A percentile compares a stretch with the other conserved stretches of the same genome.
Evolutionary conservation across 1,140 invertebrate species (phyloP).

Genomic region (Ericerus pela): DNA sequence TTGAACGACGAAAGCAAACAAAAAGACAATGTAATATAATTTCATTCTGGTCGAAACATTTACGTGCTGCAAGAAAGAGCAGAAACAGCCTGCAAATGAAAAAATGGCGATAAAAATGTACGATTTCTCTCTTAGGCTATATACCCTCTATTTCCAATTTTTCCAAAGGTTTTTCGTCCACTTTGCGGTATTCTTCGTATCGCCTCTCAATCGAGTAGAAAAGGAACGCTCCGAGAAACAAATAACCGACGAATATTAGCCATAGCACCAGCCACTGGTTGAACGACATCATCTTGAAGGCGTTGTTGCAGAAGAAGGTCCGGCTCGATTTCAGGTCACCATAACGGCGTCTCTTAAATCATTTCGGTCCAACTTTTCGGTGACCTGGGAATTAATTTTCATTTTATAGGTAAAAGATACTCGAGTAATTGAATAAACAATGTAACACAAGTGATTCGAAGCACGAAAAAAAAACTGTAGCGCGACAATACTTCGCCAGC

Average conservation of each 20-base stretch:
- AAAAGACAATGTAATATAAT: neutral
- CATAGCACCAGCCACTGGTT: conserved; percentile 54
- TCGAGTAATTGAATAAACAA: too few species aligned
- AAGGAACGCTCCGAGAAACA: conserved; percentile 57
- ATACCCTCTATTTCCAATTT: conserved; percentile 53
- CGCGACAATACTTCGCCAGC: too few species aligned
- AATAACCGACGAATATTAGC: conserved; percentile 55
- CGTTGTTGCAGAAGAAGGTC: too few species aligned
- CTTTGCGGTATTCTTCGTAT: conserved; percentile 41
- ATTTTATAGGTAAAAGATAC: too few species aligned
- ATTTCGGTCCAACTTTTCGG: too few species aligned
- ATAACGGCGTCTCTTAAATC: too few species aligned
- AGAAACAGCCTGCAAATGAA: neutral
- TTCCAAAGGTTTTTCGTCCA: conserved; percentile 37
- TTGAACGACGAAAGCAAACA: neutral
- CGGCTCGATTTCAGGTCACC: too few species aligned
- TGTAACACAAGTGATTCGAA: too few species aligned
- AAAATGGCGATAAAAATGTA: neutral
- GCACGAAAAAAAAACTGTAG: too few species aligned
- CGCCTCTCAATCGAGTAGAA: conserved; percentile 60
- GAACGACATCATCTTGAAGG: neutral
- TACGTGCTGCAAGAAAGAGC: neutral
- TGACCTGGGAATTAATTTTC: too few species aligned
- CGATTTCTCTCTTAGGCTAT: conserved; percentile 21
- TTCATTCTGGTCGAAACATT: neutral